These are phyloP conservation scores for Centrocercus urophasianus DNA, from an alignment of 2,113 vertebrate species.

Conservation along the genomic window DNA sequence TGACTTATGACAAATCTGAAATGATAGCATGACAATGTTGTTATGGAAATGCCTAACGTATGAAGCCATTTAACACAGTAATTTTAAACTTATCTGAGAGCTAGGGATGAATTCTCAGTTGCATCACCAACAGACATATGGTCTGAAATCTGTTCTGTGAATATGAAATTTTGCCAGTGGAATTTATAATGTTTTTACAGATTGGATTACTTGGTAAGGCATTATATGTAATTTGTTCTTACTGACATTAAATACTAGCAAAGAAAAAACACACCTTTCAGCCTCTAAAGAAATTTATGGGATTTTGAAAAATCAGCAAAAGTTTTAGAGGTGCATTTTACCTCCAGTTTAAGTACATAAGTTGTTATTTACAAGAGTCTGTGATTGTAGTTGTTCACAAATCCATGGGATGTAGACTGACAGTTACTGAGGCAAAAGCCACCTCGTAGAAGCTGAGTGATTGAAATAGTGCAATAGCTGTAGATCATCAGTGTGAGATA, in stretches of 20 bases:
- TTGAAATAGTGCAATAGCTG: not conserved
- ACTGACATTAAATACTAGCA: slow-evolving; percentile 9
- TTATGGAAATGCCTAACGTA: slow-evolving; percentile 17
- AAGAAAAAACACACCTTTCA: slow-evolving; percentile 17
- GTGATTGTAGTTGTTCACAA: not conserved
- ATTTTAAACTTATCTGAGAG: slow-evolving; percentile 51
- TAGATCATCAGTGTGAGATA: not conserved
- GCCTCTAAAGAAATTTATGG: not conserved
- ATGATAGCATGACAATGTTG: not conserved
- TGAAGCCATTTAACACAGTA: slow-evolving; percentile 32
- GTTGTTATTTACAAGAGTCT: not conserved
- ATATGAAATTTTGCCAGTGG: slow-evolving; percentile 44
- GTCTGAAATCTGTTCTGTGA: slow-evolving; percentile 69
- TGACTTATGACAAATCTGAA: slow-evolving; percentile 19
- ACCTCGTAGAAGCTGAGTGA: not conserved
- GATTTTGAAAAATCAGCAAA: not conserved
- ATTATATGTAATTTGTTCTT: slow-evolving; percentile 1
- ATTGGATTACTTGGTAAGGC: slow-evolving; percentile 12
- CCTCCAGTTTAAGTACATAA: not conserved
- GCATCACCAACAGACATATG: slow-evolving; percentile 70
- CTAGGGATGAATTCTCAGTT: slow-evolving; percentile 37
- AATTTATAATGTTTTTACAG: slow-evolving; percentile 60
- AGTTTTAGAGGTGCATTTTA: not conserved
- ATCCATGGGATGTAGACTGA: not conserved
- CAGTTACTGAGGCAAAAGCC: not conserved